These are phyloP conservation scores for Megaceryle maxima DNA, from an alignment of 2,113 vertebrate genomes.

Conservation along the genomic window DNA sequence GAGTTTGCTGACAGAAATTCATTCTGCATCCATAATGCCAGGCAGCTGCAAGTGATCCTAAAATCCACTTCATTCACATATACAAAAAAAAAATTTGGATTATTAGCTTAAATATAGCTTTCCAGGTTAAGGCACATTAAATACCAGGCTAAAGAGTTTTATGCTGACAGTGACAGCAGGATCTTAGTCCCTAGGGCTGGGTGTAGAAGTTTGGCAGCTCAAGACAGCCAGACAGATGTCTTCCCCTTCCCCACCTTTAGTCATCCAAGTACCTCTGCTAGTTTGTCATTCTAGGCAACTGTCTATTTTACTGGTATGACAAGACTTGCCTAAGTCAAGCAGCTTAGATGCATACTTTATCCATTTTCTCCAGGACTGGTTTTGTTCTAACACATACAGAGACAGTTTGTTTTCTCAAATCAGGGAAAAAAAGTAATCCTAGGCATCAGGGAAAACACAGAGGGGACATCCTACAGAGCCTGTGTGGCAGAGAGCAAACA, in stretches of 20 bases:
- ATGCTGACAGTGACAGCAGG: not conserved
- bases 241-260: not conserved
- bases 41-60: not conserved
- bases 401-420: not conserved
- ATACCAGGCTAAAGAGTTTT: not conserved
- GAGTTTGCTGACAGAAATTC: conserved; percentile 4
- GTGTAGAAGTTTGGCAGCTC: conserved; percentile 6
- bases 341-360: not conserved
- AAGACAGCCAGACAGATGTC: not conserved
- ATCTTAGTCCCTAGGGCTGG: conserved; percentile 3
- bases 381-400: not conserved
- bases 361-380: not conserved
- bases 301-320: not conserved
- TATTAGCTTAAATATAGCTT: conserved; percentile 34
- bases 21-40: not conserved
- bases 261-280: not conserved
- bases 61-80: conserved; percentile 3
- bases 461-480: not conserved
- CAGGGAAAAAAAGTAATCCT: not conserved
- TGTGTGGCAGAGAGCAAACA: not conserved
- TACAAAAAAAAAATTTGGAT: not conserved
- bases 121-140: conserved; percentile 14
- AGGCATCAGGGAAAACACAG: not conserved
- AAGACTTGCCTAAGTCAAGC: not conserved
- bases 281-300: not conserved